Evolutionary conservation across 2,888 invertebrate species (phyloP).

Genomic region (Elmis aenea): DNA sequence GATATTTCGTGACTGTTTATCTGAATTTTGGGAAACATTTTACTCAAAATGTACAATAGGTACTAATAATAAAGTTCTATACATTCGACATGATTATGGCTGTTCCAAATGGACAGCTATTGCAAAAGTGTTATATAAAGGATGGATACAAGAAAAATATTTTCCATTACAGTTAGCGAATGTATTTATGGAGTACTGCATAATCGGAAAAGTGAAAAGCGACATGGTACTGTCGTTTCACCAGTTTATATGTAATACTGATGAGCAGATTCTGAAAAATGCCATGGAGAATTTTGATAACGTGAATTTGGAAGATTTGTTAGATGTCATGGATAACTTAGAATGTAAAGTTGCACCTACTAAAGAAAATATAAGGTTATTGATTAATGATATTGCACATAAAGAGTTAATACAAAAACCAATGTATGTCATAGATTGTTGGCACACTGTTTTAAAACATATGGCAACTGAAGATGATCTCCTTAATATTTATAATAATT

Average conservation of each 20-base stretch:
- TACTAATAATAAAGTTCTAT: background rate
- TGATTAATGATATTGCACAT: slow-evolving; percentile 4
- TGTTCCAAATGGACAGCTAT: background rate
- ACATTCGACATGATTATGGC: slow-evolving; percentile 2
- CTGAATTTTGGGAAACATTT: slow-evolving; percentile 3
- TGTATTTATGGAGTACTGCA: background rate
- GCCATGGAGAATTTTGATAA: slow-evolving; percentile 1
- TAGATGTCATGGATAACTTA: slow-evolving; percentile 3
- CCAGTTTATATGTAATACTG: background rate
- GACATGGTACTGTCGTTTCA: background rate
- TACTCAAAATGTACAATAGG: slow-evolving; percentile 1
- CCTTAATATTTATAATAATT: too few species aligned
- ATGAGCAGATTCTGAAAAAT: background rate
- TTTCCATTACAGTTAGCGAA: background rate
- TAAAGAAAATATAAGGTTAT: slow-evolving; percentile 3
- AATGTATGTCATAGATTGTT: slow-evolving; percentile 2
- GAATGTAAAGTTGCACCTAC: slow-evolving; percentile 5
- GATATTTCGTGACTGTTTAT: background rate
- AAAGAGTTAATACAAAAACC: slow-evolving; percentile 5
- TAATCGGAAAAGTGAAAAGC: background rate
- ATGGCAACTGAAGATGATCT: too few species aligned
- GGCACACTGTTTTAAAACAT: background rate
- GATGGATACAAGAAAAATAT: background rate
- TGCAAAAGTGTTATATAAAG: background rate
- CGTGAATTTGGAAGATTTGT: slow-evolving; percentile 2